Evolutionary conservation across 2,797 vertebrate species (phyloP).

Genomic region (Helarctos malayanus): DNA sequence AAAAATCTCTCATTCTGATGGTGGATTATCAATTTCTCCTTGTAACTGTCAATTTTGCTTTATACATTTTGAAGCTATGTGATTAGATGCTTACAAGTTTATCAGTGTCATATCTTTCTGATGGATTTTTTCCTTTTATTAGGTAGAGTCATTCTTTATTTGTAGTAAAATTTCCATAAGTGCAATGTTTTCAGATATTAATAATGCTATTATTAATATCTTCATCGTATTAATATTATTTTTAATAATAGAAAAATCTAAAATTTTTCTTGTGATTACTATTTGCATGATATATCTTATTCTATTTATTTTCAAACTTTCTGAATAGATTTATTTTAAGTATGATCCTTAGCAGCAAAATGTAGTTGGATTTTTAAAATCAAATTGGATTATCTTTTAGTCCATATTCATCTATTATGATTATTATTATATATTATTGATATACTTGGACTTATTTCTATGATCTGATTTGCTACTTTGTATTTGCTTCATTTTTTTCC

Average conservation of each 20-base stretch:
- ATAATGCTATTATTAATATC: not conserved
- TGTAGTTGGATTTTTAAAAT: not conserved
- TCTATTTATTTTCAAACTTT: not conserved
- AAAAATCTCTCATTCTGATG: not conserved
- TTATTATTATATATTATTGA: not conserved
- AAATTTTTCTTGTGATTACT: not conserved
- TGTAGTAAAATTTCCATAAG: not conserved
- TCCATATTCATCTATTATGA: not conserved
- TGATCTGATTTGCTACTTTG: not conserved
- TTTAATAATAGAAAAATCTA: not conserved
- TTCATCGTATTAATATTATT: not conserved
- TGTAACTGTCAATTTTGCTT: not conserved
- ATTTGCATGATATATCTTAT: not conserved
- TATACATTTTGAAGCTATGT: constrained; percentile 1
- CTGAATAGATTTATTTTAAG: not conserved
- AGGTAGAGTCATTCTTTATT: not conserved
- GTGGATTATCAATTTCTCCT: not conserved
- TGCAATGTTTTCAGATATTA: not conserved
- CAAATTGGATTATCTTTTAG: not conserved
- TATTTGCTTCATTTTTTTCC: not conserved
- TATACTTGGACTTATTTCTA: constrained; percentile 2
- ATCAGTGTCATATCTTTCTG: not conserved
- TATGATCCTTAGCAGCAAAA: not conserved
- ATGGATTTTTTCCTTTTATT: not conserved
- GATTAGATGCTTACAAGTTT: not conserved